These are phyloP conservation scores for Gymnothorax reevesii DNA, from an alignment of 2,797 vertebrate genomes.

Conservation along the genomic window DNA sequence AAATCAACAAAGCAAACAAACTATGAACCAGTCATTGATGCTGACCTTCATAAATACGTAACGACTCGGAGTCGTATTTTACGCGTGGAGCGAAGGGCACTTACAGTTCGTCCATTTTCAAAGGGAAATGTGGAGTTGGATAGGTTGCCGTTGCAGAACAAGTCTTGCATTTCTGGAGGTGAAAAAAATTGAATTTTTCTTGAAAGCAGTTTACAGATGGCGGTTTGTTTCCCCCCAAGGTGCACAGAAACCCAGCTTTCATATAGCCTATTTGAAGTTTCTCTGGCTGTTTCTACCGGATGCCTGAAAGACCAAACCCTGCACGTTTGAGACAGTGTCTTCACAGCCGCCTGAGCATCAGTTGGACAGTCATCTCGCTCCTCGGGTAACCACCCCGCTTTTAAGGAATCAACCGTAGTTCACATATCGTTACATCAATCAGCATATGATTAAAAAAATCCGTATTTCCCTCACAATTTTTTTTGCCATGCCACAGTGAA, in stretches of 20 bases:
- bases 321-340: not conserved
- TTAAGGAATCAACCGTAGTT: not conserved
- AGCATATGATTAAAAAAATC: too few relatives aligned
- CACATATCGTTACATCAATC: too few relatives aligned
- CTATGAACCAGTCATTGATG: too few relatives aligned
- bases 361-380: not conserved
- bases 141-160: constrained; percentile 27
- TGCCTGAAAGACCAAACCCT: not conserved
- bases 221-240: not conserved
- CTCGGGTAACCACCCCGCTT: not conserved
- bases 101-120: constrained; percentile 62
- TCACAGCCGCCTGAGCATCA: not conserved
- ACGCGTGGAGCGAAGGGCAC: not conserved
- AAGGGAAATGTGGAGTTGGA: constrained; percentile 51
- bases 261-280: not conserved
- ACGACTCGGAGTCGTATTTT: not conserved
- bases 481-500: too few relatives aligned
- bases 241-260: not conserved
- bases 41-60: not conserved
- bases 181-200: not conserved
- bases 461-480: too few relatives aligned
- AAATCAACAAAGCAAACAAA: too few relatives aligned
- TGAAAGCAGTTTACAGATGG: not conserved
- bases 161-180: constrained; percentile 12
- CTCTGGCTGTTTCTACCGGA: not conserved